Evolutionary conservation across 2,113 vertebrate species (phyloP).

Genomic region (Procavia capensis): DNA sequence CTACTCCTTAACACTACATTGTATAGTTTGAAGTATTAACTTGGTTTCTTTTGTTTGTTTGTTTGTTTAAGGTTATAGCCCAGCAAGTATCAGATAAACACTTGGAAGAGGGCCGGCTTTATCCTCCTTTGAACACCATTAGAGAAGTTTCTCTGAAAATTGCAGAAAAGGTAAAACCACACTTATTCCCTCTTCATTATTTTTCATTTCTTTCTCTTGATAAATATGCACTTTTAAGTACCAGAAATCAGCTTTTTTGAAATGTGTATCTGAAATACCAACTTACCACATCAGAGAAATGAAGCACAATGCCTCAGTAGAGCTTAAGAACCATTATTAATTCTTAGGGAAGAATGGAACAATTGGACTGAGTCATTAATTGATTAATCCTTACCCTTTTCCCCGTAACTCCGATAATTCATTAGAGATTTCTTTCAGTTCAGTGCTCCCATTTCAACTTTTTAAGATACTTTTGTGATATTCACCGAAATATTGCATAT

Average conservation of each 20-base stretch:
- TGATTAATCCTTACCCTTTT: not conserved
- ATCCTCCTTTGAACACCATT: constrained; percentile 94
- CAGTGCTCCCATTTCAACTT: not conserved
- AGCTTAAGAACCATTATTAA: not conserved
- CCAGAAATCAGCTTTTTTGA: not conserved
- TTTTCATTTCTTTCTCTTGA: not conserved
- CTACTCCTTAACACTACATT: not conserved
- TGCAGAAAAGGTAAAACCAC: constrained; percentile 91
- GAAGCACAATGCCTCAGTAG: not conserved
- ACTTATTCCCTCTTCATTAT: not conserved
- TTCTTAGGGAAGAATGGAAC: not conserved
- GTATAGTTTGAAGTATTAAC: not conserved
- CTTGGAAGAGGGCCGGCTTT: constrained; percentile 94
- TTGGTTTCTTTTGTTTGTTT: not conserved
- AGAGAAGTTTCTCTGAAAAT: constrained; percentile 93
- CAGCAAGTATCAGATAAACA: constrained; percentile 93
- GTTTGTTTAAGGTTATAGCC: constrained; percentile 91
- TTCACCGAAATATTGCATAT: not conserved
- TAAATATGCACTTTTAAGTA: not conserved
- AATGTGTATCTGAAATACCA: not conserved
- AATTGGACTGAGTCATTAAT: not conserved
- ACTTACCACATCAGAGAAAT: not conserved
- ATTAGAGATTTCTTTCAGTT: not conserved
- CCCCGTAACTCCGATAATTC: not conserved
- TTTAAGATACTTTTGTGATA: not conserved